Evolutionary conservation across 23 tunicate species (phyloP), one percentile per base, ranked within the genome.

Genomic region (Ciona savignyi): DNA sequence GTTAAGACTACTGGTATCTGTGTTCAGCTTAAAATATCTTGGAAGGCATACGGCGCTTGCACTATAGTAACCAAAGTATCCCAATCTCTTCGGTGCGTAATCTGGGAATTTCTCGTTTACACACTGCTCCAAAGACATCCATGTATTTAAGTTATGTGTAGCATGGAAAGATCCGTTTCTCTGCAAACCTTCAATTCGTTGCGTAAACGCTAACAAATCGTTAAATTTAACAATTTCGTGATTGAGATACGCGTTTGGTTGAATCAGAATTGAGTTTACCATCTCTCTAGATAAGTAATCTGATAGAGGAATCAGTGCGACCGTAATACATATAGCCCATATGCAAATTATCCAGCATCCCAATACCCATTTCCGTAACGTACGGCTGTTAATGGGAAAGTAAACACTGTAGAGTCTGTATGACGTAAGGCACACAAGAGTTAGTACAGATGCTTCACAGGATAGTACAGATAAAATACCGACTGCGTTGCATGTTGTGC

Each of bases 401-500:
- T 27, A 75, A 4, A 70, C 76, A 9, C 76, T 78, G 34, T 65
- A 60, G 31, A 82, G 67, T 19, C 87, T 80, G n/a, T 49, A 48
- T 20, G 33, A 51, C 2, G 87, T 66, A 11, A 82, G n/a, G n/a
- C n/a, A n/a, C n/a, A n/a, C n/a, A n/a, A n/a, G n/a, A n/a, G n/a
- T n/a, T n/a, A n/a, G n/a, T 30, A 82, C 80, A 49, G 80, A 66
- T 1, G 87, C 51, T 32, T 75, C 70, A 26, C 77, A 75, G n/a
- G 87, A 74, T 23, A 82, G 2, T 25, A 82, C 76, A 15, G 87
- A 75, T n/a, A 75, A 3, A 35, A 49, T 56, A 30, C 87, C 87
- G 31, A 82, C 68, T 3, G 34, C 56, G 25, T 51, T 82, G 51
- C 87, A 82, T 30, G 32, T 29, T 27, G 1, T 21, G 30, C 74